A percentile compares a stretch with the other conserved stretches of the same genome.
Conservation (phyloP, 2,113 vertebrate genomes). For the Otis tarda region DNA sequence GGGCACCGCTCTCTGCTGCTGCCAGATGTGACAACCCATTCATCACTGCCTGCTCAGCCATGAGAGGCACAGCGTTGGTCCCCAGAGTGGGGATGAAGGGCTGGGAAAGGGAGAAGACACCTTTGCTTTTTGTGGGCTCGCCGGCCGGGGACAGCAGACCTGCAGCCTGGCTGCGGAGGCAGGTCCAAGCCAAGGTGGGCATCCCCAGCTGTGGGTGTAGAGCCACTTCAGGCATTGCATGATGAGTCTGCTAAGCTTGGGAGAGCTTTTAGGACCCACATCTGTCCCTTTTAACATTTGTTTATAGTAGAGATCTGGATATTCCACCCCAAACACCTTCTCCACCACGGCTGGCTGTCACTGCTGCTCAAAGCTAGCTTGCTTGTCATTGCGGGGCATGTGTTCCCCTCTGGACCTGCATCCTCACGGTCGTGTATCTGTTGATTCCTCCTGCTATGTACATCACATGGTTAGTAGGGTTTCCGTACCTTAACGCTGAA, state of each 20-base stretch:
- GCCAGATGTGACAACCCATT: background rate
- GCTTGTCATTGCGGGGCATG: background rate
- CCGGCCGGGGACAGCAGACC: background rate
- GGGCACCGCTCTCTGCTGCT: background rate
- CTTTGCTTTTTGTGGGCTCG: background rate
- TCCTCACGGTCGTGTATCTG: background rate
- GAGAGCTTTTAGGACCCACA: background rate
- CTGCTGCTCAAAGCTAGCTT: background rate
- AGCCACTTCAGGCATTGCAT: background rate
- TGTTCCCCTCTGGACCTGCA: background rate
- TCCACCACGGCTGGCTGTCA: background rate
- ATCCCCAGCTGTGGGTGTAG: background rate
- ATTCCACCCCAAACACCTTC: background rate
- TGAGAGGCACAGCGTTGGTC: background rate
- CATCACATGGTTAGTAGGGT: background rate
- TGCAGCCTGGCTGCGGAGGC: background rate
- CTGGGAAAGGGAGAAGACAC: background rate
- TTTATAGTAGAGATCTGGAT: background rate
- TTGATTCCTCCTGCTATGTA: background rate
- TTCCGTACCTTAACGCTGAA: background rate
- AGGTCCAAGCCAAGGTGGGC: background rate
- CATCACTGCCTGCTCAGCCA: accelerated
- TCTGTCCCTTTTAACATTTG: background rate
- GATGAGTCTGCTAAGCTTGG: background rate
- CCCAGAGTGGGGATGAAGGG: background rate